Evolutionary conservation across 2,888 invertebrate species (phyloP).

Genomic region (Allophyes oxyacanthae): DNA sequence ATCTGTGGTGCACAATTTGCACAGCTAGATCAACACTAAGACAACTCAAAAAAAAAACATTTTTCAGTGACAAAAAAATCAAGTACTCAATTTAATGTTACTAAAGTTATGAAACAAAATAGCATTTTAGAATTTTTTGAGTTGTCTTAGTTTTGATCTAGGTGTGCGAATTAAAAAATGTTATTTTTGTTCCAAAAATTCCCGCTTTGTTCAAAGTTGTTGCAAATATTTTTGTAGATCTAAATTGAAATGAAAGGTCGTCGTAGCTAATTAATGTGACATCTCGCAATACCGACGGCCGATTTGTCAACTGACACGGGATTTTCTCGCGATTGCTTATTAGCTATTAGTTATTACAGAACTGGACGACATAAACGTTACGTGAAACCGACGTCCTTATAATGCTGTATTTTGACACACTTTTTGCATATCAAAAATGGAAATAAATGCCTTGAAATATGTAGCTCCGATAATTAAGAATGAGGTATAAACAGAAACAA

Average conservation of each 20-base stretch:
- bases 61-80: no score
- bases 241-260: constrained; percentile 28
- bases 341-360: constrained; percentile 7
- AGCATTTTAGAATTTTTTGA: no score
- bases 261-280: constrained; percentile 28
- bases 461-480: no score
- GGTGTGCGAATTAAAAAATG: constrained; percentile 18
- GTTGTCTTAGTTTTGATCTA: no score
- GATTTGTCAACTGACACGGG: constrained; percentile 42
- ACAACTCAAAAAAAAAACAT: no score
- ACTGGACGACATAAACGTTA: constrained; percentile 23
- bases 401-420: constrained; percentile 14
- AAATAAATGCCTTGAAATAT: not conserved
- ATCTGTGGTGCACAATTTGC: constrained; percentile 29
- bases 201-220: constrained; percentile 17
- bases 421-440: constrained; percentile 1
- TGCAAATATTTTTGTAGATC: constrained; percentile 27
- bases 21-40: no score
- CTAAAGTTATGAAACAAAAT: no score
- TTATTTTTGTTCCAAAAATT: constrained; percentile 22
- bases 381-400: constrained; percentile 11
- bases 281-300: constrained; percentile 42
- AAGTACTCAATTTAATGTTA: no score
- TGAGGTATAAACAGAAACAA: no score
- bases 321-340: constrained; percentile 24